Base-by-base conservation (phyloP, 2,113 vertebrate genomes). In the Marmota monax region DNA sequence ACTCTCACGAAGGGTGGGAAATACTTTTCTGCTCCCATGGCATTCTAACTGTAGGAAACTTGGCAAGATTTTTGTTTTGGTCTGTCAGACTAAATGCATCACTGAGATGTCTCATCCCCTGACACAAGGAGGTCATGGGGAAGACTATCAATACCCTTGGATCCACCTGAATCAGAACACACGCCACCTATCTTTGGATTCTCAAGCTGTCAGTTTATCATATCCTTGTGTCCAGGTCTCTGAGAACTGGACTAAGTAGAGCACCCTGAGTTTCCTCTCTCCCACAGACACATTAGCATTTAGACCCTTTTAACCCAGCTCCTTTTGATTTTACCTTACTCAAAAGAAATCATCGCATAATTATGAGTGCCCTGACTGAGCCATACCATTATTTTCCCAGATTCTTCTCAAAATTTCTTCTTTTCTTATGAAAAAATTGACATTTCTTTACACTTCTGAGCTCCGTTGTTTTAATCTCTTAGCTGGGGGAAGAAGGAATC, bases 1-100 rank as follows among this genome's bases (percentile, higher is more conserved):
- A 4, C 25, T 34, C 17, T 45, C 0, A 0, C 3, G 5, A 16
- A n/a, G 23, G 32, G 1, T 9, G 6, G 4, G 4, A 51, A 22
- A 45, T 78, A 17, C 13, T 92, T 22, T 88, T 84, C 4, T 56
- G 7, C 0, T 73, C 14, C 11, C 17, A 32, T 2, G 5, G 1
- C 11, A 0, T 27, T 80, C 25, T 18, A 88, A 7, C 45, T 78
- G 25, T 42, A 18, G 73, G 37, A 76, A 77, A 69, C 9, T 32
- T 42, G 56, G 34, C 6, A 39, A 94, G 67, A 42, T 58, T 27
- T n/a, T 84, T 11, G 13, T 72, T 73, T 39, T 34, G 67, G 2
- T 5, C 34, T 77, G 4, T 82, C 29, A 27, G 11, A 53, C 4
- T 18, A 92, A 87, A 27, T 18, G 58, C 9, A 29, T 73, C 53